Percentiles rank a stretch among this genome's conserved stretches.
These are phyloP conservation scores for Rhinophrynus dorsalis DNA, from an alignment of 2,797 vertebrate genomes.

Conservation along the genomic window DNA sequence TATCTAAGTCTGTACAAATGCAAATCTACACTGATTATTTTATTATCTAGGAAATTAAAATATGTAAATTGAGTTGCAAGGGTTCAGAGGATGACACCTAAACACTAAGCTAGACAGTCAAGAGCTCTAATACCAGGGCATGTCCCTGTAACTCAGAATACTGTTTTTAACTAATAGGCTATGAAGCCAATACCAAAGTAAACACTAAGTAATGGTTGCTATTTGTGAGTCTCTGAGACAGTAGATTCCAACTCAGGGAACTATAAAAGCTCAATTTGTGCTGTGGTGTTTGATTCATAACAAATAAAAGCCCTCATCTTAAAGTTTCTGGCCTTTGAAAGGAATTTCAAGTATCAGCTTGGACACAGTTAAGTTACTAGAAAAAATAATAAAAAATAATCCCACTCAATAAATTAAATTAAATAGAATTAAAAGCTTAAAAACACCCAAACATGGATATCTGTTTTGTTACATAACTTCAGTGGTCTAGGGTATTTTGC, in stretches of 20 bases:
- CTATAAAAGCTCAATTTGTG: neutral
- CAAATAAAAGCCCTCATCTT: neutral
- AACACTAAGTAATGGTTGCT: neutral
- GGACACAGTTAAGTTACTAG: neutral
- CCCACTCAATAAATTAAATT: neutral
- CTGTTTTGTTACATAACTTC: conserved; percentile 66
- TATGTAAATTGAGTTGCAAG: too few relatives aligned
- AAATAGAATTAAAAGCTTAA: neutral
- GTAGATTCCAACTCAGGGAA: conserved; percentile 15
- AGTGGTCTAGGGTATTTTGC: conserved; percentile 74
- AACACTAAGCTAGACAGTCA: too few relatives aligned
- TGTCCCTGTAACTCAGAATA: too few relatives aligned
- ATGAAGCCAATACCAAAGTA: neutral
- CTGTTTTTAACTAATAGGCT: too few relatives aligned
- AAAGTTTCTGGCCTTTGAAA: neutral
- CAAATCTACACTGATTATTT: too few relatives aligned
- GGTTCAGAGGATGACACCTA: too few relatives aligned
- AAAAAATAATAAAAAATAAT: neutral
- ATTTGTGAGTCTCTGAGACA: conserved; percentile 10
- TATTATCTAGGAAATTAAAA: too few relatives aligned
- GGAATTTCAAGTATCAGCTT: neutral
- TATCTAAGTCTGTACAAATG: neutral
- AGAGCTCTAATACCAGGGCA: too few relatives aligned
- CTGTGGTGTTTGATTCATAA: neutral
- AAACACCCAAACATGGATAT: neutral